Conservation (phyloP, 2,113 vertebrate species). For the Lates calcarifer region DNA sequence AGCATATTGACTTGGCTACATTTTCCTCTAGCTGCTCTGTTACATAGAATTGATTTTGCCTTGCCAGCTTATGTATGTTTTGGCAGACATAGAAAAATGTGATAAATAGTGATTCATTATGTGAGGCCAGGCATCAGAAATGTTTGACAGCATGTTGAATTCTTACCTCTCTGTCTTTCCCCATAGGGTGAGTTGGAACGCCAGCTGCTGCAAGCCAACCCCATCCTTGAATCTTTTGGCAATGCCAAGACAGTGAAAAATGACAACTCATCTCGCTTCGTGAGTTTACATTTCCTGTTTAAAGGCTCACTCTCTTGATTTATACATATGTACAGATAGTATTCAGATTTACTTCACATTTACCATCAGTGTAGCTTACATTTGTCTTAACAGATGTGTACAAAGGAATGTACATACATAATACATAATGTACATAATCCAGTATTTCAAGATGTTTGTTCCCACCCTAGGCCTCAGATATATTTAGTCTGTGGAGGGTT, state of each 20-base stretch:
- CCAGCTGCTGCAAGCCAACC: slow-evolving; percentile 98
- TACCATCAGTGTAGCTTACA: neutral
- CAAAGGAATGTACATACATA: slow-evolving; percentile 3
- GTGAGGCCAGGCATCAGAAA: neutral
- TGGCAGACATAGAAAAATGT: slow-evolving; percentile 5
- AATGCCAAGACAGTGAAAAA: slow-evolving; percentile 99
- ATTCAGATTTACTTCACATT: neutral
- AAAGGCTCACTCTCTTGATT: slow-evolving; percentile 26
- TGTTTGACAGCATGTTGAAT: slow-evolving; percentile 20
- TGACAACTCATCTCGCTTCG: slow-evolving; percentile 98
- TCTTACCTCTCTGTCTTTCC: slow-evolving; percentile 56
- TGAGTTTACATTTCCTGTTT: slow-evolving; percentile 84
- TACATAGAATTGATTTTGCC: neutral
- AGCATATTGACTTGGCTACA: slow-evolving; percentile 12
- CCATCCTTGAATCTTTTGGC: slow-evolving; percentile 97
- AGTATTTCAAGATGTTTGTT: neutral
- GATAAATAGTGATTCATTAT: neutral
- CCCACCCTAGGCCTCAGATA: neutral
- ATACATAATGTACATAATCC: no score
- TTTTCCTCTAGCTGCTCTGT: slow-evolving; percentile 7
- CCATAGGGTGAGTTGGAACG: slow-evolving; percentile 95
- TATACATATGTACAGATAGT: slow-evolving; percentile 15
- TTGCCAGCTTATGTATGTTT: slow-evolving; percentile 34
- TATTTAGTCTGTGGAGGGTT: neutral
- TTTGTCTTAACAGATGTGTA: neutral